Evolutionary conservation across 2,888 invertebrate species (phyloP), one percentile per base, ranked within the genome.

Genomic region (Dorcus hopei): DNA sequence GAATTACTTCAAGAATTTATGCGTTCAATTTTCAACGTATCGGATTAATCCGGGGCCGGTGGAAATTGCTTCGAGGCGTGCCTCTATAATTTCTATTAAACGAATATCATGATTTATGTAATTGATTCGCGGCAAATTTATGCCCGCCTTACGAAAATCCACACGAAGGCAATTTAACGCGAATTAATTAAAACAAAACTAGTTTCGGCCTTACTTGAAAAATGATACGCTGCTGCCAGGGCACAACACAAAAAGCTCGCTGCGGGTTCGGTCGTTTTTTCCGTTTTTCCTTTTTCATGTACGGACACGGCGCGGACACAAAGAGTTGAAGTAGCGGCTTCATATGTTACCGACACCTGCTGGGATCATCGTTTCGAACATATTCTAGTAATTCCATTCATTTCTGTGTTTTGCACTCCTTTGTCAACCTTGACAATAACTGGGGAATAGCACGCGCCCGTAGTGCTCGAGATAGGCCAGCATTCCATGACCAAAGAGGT

Each of bases 401-500:
- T 57, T 57, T 51, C 40, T 26, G 45, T 50, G 52, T 57, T 57
- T 57, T 52, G 57, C 57, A 56, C 54, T 57, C 53, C 53, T 57
- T 57, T 50, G 62, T 60, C 66, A 72, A 61, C 71, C 72, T 72
- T 72, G 72, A 65, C 70, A 71, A 67, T 70, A 68, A 68, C 68
- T 57, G 52, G 65, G 64, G 66, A 65, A 62, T 62, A 69, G 69
- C 72, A 72, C 71, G 70, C 69, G 72, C 68, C 63, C 53, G 53
- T 11, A 40, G 55, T 67, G 49, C 63, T 71, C 73, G 69, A 69
- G 73, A 69, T 73, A 74, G 74, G 74, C 73, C 73, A 68, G 71
- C 73, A 74, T 74, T 75, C 74, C 72, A 70, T 71, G 68, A 70
- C 73, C 73, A 74, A 74, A 73, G 71, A 61, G 62, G 70, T 70